Evolutionary conservation across 2,888 invertebrate species (phyloP).

Genomic region (Apodemia hepburni): DNA sequence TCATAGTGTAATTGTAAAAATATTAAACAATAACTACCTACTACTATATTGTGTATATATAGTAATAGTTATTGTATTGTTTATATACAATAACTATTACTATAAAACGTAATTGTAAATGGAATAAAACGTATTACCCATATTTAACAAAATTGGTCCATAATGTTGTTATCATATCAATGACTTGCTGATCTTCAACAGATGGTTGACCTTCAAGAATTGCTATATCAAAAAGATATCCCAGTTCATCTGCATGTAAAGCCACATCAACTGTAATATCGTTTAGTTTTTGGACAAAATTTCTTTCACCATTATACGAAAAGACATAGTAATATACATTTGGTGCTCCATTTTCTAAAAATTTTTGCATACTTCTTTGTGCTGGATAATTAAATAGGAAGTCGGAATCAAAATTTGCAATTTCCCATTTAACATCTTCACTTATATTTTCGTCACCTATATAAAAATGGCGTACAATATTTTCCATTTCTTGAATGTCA

Average conservation of each 20-base stretch:
- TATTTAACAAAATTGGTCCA: slow-evolving; percentile 43
- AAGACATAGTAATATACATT: slow-evolving; percentile 16
- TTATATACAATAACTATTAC: too few relatives aligned
- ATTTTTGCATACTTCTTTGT: slow-evolving; percentile 11
- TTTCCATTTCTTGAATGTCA: background rate
- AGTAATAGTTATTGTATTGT: too few relatives aligned
- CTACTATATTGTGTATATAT: too few relatives aligned
- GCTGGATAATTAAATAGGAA: slow-evolving; percentile 13
- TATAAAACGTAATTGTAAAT: too few relatives aligned
- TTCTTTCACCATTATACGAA: slow-evolving; percentile 7
- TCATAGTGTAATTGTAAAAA: too few relatives aligned
- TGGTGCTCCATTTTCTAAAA: background rate
- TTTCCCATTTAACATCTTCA: slow-evolving; percentile 8
- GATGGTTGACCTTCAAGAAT: slow-evolving; percentile 1
- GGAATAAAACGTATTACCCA: slow-evolving; percentile 33
- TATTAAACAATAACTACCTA: too few relatives aligned
- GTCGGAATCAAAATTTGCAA: slow-evolving; percentile 17
- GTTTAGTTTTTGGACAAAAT: background rate
- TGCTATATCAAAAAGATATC: slow-evolving; percentile 17
- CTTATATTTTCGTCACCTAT: slow-evolving; percentile 15
- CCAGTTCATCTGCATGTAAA: slow-evolving; percentile 13
- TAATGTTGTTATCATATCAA: slow-evolving; percentile 39
- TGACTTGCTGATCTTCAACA: slow-evolving; percentile 34
- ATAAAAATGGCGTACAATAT: slow-evolving; percentile 14
- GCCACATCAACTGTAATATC: slow-evolving; percentile 3